Evolutionary conservation across 2,797 vertebrate species (phyloP), one percentile per base, ranked within the genome.

Genomic region (Hypotaenidia philippensis): DNA sequence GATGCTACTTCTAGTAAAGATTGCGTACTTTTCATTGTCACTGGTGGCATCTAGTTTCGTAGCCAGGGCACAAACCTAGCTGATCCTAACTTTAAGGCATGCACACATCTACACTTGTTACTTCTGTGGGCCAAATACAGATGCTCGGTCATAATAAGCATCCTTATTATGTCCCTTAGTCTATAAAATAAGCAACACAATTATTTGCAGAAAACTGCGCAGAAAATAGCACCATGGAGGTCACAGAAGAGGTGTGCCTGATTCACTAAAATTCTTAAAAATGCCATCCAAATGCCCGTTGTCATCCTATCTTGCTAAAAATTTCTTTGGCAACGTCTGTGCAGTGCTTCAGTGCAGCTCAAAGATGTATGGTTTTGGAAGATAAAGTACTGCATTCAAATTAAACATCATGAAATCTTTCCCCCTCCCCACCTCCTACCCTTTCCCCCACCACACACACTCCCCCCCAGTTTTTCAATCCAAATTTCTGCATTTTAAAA

Each of bases 1-100:
- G n/a, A 52, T 11, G 10, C 14, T 3, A 22, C 14, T 4, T 22
- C 41, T 31, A 41, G 2, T 6, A 49, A 55, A 2, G 32, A 21
- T 13, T n/a, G 5, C 1, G 0, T 9, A 1, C 53, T 34, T 32
- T 3, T 12, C 59, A 1, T 10, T 6, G 15, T 3, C 57, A 31
- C 27, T 8, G 3, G 34, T 1, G 11, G 56, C 38, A 38, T 9
- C 21, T 5, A 0, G 21, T 5, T 69, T 20, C 8, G 32, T 22
- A 59, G 3, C 0, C 2, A 56, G 49, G 26, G 25, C 19, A 44
- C 2, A 13, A 36, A 14, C 20, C 13, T 41, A n/a, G 4, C 29
- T 7, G 11, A 52, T 49, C 41, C 27, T 63, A 66, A 53, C 32
- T 59, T 75, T 60, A 87, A 53, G 32, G 59, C 17, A 22, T 12